Percentiles rank a stretch among this genome's conserved stretches.
Conservation (phyloP, 1,140 invertebrate genomes). For the Tetramorium parvispinum region DNA sequence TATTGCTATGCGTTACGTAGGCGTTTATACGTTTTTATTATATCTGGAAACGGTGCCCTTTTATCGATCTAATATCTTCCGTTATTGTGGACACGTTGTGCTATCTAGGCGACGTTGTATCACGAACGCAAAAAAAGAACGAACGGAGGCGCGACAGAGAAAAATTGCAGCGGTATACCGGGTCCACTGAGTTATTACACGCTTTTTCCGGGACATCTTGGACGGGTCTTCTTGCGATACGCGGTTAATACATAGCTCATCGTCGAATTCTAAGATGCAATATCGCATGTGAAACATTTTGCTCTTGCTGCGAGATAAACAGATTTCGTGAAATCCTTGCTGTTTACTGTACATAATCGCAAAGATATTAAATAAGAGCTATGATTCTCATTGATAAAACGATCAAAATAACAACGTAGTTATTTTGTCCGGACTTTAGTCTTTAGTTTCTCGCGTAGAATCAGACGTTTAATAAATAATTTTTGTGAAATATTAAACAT, state of each 20-base stretch:
- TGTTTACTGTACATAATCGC: not conserved
- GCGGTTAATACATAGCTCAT: constrained; percentile 61
- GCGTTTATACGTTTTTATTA: constrained; percentile 60
- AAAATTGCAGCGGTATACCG: constrained; percentile 63
- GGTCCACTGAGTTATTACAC: constrained; percentile 61
- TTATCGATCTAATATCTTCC: constrained; percentile 64
- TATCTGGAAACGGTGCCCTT: constrained; percentile 22
- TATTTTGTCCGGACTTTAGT: not conserved
- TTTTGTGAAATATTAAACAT: not conserved
- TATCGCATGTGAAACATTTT: constrained; percentile 1
- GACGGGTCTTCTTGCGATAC: constrained; percentile 51
- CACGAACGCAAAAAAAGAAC: constrained; percentile 42
- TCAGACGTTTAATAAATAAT: not conserved
- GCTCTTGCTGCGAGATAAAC: not conserved
- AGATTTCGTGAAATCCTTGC: not conserved
- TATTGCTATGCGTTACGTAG: constrained; percentile 49
- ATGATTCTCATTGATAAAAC: constrained; percentile 1
- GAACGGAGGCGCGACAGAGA: constrained; percentile 62
- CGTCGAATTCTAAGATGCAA: constrained; percentile 54
- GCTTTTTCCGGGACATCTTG: constrained; percentile 57
- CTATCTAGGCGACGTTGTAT: constrained; percentile 45
- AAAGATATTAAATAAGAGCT: not conserved
- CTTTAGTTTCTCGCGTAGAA: not conserved
- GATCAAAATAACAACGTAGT: not conserved
- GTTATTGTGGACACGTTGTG: constrained; percentile 66